A percentile compares a stretch with the other conserved stretches of the same genome.
Evolutionary conservation across 2,888 invertebrate genomes (phyloP).

Genomic region (Trachelus iudaicus): DNA sequence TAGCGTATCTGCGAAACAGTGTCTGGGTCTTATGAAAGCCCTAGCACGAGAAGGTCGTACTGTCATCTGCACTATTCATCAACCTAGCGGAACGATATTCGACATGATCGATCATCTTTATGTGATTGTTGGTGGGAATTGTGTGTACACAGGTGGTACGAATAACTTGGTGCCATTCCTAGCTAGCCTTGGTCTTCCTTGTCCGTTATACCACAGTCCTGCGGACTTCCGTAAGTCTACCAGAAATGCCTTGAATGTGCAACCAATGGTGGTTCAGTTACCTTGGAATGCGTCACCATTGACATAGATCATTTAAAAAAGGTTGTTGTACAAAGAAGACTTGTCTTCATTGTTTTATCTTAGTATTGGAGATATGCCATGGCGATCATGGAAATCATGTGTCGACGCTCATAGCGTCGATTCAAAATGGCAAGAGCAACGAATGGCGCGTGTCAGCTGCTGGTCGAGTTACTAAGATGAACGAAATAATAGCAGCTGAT

Average conservation of each 20-base stretch:
- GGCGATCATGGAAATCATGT: constrained; percentile 78
- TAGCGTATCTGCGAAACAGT: constrained; percentile 85
- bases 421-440: constrained; percentile 72
- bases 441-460: constrained; percentile 67
- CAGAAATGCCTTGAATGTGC: constrained; percentile 34
- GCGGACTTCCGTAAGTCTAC: constrained; percentile 85
- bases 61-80: constrained; percentile 90
- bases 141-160: constrained; percentile 84
- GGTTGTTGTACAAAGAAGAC: background rate
- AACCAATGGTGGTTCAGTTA: background rate
- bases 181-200: constrained; percentile 75
- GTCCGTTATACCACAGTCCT: constrained; percentile 91
- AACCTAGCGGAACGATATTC: constrained; percentile 87
- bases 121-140: constrained; percentile 82
- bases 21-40: constrained; percentile 82
- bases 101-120: constrained; percentile 92
- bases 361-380: constrained; percentile 84
- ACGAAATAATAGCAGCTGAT: constrained; percentile 68
- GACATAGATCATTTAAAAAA: constrained; percentile 17
- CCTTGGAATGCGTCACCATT: background rate
- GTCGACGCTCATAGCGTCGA: constrained; percentile 70
- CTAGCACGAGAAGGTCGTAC: constrained; percentile 87
- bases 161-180: constrained; percentile 82
- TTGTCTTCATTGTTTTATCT: background rate
- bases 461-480: constrained; percentile 37